Conservation (phyloP, 2,888 invertebrate species). For the Zhuqinia jingwanae region DNA sequence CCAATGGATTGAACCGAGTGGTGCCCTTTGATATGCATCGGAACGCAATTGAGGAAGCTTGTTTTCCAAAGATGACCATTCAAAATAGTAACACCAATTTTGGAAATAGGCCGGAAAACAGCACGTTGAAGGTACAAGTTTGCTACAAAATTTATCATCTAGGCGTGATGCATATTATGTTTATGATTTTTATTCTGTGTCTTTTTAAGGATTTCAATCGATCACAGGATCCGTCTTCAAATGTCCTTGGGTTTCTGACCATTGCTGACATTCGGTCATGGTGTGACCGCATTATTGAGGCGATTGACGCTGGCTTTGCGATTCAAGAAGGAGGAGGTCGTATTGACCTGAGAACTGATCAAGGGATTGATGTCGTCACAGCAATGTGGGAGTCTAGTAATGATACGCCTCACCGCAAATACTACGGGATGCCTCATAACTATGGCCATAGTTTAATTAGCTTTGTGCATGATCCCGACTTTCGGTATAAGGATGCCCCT, state of each 20-base stretch:
- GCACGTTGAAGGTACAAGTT: neutral
- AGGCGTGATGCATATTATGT: no score
- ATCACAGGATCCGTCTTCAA: slow-evolving; percentile 11
- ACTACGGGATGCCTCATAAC: slow-evolving; percentile 87
- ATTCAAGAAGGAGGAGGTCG: slow-evolving; percentile 55
- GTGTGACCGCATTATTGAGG: slow-evolving; percentile 87
- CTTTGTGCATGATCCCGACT: slow-evolving; percentile 90
- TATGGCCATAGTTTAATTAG: slow-evolving; percentile 90
- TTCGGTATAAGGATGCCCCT: slow-evolving; percentile 82
- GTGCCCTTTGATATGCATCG: slow-evolving; percentile 41
- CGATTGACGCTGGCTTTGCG: slow-evolving; percentile 85
- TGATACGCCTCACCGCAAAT: slow-evolving; percentile 74
- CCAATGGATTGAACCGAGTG: slow-evolving; percentile 85
- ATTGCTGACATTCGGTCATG: slow-evolving; percentile 81
- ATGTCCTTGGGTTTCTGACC: neutral
- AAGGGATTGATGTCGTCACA: slow-evolving; percentile 85
- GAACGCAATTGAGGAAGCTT: slow-evolving; percentile 30
- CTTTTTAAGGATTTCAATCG: neutral
- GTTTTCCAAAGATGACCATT: slow-evolving; percentile 59
- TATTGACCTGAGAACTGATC: slow-evolving; percentile 30
- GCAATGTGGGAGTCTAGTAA: slow-evolving; percentile 86
- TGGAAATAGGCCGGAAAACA: slow-evolving; percentile 44
- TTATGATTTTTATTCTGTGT: no score
- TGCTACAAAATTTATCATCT: no score
- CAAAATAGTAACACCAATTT: slow-evolving; percentile 31